Percentiles rank a stretch among this genome's conserved stretches.
phyloP scores from a whole-genome alignment of 2,113 vertebrate species.

The Leucopsar rothschildi region DNA sequence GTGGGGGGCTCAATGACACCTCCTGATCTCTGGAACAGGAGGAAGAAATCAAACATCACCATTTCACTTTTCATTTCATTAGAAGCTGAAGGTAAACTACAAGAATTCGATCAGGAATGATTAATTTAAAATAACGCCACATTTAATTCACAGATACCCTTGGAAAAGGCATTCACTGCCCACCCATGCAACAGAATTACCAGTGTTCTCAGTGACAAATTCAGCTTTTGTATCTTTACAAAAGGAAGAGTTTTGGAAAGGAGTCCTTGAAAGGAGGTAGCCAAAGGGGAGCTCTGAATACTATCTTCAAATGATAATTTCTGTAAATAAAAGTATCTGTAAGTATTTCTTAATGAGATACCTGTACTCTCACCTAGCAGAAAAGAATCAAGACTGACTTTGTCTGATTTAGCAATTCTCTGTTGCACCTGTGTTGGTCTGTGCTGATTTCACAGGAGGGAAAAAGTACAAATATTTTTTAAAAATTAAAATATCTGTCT shows the following conservation, averaged over 20 bases:
- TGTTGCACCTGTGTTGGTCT: neutral
- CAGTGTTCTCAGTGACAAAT: neutral
- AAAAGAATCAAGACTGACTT: neutral
- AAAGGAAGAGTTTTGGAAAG: neutral
- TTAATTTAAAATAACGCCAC: neutral
- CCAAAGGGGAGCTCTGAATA: neutral
- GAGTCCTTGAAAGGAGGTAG: neutral
- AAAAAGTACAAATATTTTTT: rapidly evolving
- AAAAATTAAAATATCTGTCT: neutral
- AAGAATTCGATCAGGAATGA: rapidly evolving
- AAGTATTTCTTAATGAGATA: neutral
- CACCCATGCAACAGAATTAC: neutral
- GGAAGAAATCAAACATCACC: neutral
- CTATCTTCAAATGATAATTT: neutral
- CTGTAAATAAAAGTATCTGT: neutral
- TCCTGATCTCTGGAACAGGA: neutral
- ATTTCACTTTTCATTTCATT: neutral
- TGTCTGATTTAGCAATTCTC: neutral
- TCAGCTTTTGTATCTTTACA: neutral
- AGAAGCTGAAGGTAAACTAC: neutral
- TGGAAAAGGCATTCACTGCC: neutral
- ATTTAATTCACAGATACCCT: neutral
- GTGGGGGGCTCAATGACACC: neutral
- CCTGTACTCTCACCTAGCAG: neutral
- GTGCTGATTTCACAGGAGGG: neutral